Conservation (phyloP, 2,797 vertebrate species). For the Denticeps clupeoides region DNA sequence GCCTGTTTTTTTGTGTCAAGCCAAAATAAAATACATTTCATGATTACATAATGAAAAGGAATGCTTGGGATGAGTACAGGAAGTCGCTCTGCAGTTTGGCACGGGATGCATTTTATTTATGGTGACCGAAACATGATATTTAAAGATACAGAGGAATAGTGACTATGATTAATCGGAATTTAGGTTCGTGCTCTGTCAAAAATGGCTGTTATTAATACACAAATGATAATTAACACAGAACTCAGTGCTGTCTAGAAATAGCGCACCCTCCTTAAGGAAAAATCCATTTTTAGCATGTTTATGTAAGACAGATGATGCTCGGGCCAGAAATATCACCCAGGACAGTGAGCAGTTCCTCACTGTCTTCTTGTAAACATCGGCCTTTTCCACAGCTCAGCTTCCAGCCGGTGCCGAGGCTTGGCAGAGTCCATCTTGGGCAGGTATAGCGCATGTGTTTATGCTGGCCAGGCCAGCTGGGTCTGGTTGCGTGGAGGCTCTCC, state of each 20-base stretch:
- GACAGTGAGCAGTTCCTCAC: conserved; percentile 10
- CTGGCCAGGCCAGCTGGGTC: conserved; percentile 39
- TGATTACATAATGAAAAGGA: too few relatives aligned
- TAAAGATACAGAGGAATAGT: too few relatives aligned
- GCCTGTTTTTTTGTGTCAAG: too few relatives aligned
- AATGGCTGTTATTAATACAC: background rate
- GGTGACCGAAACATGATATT: too few relatives aligned
- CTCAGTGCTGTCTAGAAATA: conserved; percentile 1
- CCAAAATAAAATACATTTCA: too few relatives aligned
- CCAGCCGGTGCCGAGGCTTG: background rate
- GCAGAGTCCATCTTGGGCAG: conserved; percentile 12
- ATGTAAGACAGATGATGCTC: conserved; percentile 3
- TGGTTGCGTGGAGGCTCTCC: conserved; percentile 17
- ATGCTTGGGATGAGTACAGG: too few relatives aligned
- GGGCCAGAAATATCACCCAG: conserved; percentile 2
- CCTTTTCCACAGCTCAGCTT: conserved; percentile 3
- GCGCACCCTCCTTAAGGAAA: conserved; percentile 3
- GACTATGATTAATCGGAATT: too few relatives aligned
- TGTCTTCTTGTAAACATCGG: conserved; percentile 15
- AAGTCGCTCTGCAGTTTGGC: too few relatives aligned
- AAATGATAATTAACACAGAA: conserved; percentile 1
- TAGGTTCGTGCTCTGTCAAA: background rate
- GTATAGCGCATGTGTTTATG: conserved; percentile 38
- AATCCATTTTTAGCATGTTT: conserved; percentile 1
- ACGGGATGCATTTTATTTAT: too few relatives aligned